Evolutionary conservation across 2,888 invertebrate genomes (phyloP).

Genomic region (Nowickia ferox): DNA sequence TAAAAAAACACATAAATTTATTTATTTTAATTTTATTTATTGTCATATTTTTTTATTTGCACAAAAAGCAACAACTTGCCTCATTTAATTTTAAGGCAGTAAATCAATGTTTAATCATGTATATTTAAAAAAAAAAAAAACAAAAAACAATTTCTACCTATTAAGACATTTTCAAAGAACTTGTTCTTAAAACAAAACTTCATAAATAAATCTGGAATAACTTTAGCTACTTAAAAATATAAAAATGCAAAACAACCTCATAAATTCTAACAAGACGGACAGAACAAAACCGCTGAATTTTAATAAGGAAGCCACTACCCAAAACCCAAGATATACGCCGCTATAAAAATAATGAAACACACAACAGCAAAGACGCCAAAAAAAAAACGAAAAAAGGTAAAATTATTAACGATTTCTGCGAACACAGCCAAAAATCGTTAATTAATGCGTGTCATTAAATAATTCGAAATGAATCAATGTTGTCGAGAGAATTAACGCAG

Average conservation of each 20-base stretch:
- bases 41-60: not conserved
- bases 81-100: not conserved
- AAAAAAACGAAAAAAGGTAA: conserved; percentile 11
- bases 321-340: not conserved
- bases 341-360: conserved; percentile 5
- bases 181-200: conserved; percentile 22
- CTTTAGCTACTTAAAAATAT: conserved; percentile 31
- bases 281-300: conserved; percentile 30
- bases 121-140: not conserved
- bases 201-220: conserved; percentile 32
- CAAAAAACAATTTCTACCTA: conserved; percentile 9
- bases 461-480: conserved; percentile 72
- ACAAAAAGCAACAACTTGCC: conserved; percentile 3
- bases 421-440: conserved; percentile 55
- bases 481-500: conserved; percentile 63
- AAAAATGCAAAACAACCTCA: conserved; percentile 48
- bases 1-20: no score
- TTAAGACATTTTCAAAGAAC: conserved; percentile 49
- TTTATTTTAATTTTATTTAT: not conserved
- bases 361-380: not conserved
- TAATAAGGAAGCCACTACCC: conserved; percentile 55
- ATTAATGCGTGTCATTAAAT: conserved; percentile 71
- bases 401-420: conserved; percentile 65
- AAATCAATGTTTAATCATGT: conserved; percentile 48
- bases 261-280: conserved; percentile 49